Base-by-base conservation (phyloP, 2,888 invertebrate species). In the Agriopis aurantiaria region DNA sequence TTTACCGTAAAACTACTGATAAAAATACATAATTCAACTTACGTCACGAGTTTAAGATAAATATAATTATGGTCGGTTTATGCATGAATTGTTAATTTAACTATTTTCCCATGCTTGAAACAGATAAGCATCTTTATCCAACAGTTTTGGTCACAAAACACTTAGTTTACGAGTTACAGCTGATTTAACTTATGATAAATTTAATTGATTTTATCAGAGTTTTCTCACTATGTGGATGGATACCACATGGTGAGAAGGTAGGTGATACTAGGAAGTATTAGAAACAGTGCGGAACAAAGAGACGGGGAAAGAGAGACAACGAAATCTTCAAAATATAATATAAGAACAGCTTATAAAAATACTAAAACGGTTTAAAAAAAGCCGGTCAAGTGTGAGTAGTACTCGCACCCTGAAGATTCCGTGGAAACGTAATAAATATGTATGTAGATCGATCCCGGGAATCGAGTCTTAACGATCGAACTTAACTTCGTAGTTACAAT, bases 81-180 rank as follows among this genome's bases (percentile, higher is more conserved):
- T 70, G 63, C 59, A 63, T 59, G 63, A 55, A 64, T 59, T 53
- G 70, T 70, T 53, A 67, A 71, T 71, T 71, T 71, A 55, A 67
- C 63, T 71, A 49, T 62, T 63, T 71, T 71, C 70, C 66, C 70
- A 71, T 59, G 46, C 43, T 55, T 62, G 59, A 62, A 23, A 40
- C 9, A 63, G 70, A 71, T 71, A 67, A 33, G 55, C 45, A 70
- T 71, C 66, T 59, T 9, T 40, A 53, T 51, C 48, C n/a, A 62
- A 53, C 57, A 58, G 49, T 59, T 52, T 71, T 59, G 66, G 70
- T 71, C 66, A 71, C 70, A 71, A 71, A 70, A 56, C 33, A 66
- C 62, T 71, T 59, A 61, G 56, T 65, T 67, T 67, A 67, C 66
- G 70, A 66, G 52, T 43, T 55, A 56, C 57, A 23, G 9, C 58